These are phyloP conservation scores for Miichthys miiuy DNA, from an alignment of 2,797 vertebrate species.

Conservation along the genomic window DNA sequence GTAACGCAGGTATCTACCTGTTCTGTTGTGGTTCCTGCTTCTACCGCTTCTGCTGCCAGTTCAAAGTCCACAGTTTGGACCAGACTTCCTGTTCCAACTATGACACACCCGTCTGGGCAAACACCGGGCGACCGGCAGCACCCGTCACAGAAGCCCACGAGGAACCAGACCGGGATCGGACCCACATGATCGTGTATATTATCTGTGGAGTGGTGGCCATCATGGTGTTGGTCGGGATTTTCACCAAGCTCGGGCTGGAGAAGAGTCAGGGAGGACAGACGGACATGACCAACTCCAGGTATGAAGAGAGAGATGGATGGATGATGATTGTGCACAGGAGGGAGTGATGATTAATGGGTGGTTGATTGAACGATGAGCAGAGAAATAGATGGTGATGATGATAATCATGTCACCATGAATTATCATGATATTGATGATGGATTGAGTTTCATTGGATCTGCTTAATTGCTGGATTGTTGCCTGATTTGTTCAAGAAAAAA, in stretches of 20 bases:
- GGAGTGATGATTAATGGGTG: background rate
- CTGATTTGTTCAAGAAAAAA: background rate
- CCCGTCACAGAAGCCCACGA: slow-evolving; percentile 89
- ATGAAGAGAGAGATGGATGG: slow-evolving; percentile 53
- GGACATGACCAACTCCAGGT: slow-evolving; percentile 96
- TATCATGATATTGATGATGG: background rate
- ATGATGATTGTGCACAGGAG: background rate
- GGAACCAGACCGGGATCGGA: slow-evolving; percentile 91
- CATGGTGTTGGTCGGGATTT: slow-evolving; percentile 96
- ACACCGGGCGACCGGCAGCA: slow-evolving; percentile 89
- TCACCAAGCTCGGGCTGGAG: slow-evolving; percentile 94
- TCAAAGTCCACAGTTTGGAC: slow-evolving; percentile 92
- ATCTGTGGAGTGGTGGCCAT: slow-evolving; percentile 97
- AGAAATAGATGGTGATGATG: background rate
- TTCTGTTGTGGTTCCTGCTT: slow-evolving; percentile 98
- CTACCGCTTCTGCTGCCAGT: slow-evolving; percentile 98
- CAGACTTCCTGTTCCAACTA: slow-evolving; percentile 98
- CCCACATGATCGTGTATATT: slow-evolving; percentile 97
- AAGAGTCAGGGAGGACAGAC: slow-evolving; percentile 91
- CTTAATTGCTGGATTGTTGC: background rate
- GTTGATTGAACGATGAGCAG: background rate
- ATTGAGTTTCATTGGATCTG: background rate
- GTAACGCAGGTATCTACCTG: slow-evolving; percentile 93
- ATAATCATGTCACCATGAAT: background rate
- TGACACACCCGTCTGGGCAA: slow-evolving; percentile 96